Base-by-base conservation (phyloP, 1,140 invertebrate genomes). In the Aricia agestis region DNA sequence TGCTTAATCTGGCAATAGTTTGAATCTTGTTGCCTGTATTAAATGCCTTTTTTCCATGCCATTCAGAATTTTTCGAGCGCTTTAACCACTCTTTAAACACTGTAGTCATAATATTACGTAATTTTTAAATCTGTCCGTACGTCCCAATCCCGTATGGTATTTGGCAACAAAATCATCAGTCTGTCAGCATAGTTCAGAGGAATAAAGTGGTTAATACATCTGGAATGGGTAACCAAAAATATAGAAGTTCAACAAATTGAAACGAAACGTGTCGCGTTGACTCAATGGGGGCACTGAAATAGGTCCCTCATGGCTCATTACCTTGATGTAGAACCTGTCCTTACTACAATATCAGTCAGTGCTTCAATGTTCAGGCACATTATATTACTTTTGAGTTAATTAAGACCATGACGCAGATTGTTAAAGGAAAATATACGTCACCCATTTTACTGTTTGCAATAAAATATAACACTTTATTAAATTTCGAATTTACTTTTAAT, bases 361-460 rank as follows among this genome's bases (percentile, higher is more conserved):
- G 13, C 45, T 52, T 52, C 45, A 36, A 5, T 4, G 36, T 36
- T 36, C 58, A 18, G 59, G 59, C 59, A 11, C 18, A 63, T 63
- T 31, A 63, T 63, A 63, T 63, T 63, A 63, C 59, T 19, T 63
- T 18, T 25, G 59, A 63, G 17, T 18, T 63, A 63, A 63, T 63
- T 63, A 63, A 19, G 18, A 25, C 17, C 18, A 63, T 63, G 59
- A 59, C 58, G 59, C 17, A 19, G 59, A 63, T 63, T 63, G 18
- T 25, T 63, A 63, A 7, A 59, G n/a, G 58, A 59, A 59, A 25
- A 18, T 18, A 59, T 10, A 18, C 5, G 59, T 19, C 9, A 25
- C 59, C 3, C 59, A 6, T 18, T 63, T 63, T 63, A 63, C 19
- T 63, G 18, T 63, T 63, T 31, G 3, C 18, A 63, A 19, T 63